Conservation (phyloP, 2,113 vertebrate species). For the Otocyon megalotis region DNA sequence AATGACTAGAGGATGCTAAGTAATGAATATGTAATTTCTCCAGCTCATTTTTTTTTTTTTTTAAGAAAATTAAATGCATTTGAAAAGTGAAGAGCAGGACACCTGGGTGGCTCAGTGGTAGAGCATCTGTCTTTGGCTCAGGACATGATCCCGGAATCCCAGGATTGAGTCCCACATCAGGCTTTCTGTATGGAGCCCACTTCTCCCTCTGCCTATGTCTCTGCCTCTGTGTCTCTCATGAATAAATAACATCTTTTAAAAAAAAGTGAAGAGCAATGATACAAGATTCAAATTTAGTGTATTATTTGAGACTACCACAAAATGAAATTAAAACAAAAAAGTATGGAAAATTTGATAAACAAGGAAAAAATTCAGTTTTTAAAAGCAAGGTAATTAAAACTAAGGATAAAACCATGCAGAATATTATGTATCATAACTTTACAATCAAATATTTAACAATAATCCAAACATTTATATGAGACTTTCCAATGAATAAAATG, state of each 20-base stretch:
- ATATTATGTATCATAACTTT: conserved; percentile 11
- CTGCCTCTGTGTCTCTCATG: too few species aligned
- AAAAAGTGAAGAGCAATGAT: conserved; percentile 53
- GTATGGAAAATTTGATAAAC: conserved; percentile 11
- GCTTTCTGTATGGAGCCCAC: too few species aligned
- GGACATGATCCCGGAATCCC: too few species aligned
- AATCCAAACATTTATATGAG: conserved; percentile 37
- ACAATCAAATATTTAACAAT: neutral
- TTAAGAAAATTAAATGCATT: conserved; percentile 55
- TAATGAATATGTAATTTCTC: conserved; percentile 46
- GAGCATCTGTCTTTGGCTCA: too few species aligned
- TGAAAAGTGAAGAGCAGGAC: conserved; percentile 49
- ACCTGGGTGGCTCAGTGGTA: too few species aligned
- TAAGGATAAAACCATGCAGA: conserved; percentile 37
- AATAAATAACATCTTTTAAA: too few species aligned
- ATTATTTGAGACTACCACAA: conserved; percentile 30
- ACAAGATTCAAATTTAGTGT: conserved; percentile 15
- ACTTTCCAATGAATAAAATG: conserved; percentile 14
- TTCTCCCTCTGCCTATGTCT: too few species aligned
- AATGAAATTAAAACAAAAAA: conserved; percentile 45
- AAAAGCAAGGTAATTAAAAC: conserved; percentile 42
- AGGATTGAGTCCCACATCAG: too few species aligned
- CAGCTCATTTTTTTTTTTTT: conserved; percentile 37
- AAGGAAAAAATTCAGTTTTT: conserved; percentile 24
- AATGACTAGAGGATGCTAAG: conserved; percentile 76